A percentile compares a stretch with the other conserved stretches of the same genome.
phyloP scores from a whole-genome alignment of 2,888 invertebrate genomes.

The Coremacera marginata region DNA sequence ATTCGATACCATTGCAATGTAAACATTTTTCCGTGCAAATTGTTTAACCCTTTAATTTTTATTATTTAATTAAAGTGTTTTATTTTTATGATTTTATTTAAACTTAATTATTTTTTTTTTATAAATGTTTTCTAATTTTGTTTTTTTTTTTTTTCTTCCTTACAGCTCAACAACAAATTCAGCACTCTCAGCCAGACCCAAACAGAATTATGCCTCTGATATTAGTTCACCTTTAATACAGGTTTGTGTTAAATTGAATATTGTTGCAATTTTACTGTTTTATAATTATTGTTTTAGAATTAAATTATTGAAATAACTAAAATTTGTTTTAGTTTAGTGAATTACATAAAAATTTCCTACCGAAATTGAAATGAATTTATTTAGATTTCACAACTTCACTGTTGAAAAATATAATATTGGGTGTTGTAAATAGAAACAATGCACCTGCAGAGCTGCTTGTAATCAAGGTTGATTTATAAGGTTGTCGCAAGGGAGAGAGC shows the following conservation, averaged over 20 bases:
- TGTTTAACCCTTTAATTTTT: neutral
- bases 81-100: slow-evolving; percentile 15
- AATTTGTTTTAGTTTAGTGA: no score
- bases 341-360: no score
- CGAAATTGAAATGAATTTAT: no score
- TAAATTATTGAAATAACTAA: no score
- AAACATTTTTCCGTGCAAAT: neutral
- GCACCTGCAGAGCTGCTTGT: no score
- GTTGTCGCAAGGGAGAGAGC: no score
- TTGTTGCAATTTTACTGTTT: no score
- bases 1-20: neutral
- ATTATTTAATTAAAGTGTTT: slow-evolving; percentile 14
- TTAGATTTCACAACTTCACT: no score
- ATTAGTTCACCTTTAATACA: slow-evolving; percentile 88
- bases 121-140: neutral
- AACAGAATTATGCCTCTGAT: slow-evolving; percentile 79
- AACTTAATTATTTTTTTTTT: slow-evolving; percentile 7
- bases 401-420: no score
- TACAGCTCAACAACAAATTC: slow-evolving; percentile 70
- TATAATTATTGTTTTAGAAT: no score
- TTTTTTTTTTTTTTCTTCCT: slow-evolving; percentile 25
- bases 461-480: no score
- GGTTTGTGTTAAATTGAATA: slow-evolving; percentile 53
- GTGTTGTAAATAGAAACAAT: no score
- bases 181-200: slow-evolving; percentile 66